Evolutionary conservation across 2,888 invertebrate species (phyloP).

Genomic region (Cryptus viduatorius): DNA sequence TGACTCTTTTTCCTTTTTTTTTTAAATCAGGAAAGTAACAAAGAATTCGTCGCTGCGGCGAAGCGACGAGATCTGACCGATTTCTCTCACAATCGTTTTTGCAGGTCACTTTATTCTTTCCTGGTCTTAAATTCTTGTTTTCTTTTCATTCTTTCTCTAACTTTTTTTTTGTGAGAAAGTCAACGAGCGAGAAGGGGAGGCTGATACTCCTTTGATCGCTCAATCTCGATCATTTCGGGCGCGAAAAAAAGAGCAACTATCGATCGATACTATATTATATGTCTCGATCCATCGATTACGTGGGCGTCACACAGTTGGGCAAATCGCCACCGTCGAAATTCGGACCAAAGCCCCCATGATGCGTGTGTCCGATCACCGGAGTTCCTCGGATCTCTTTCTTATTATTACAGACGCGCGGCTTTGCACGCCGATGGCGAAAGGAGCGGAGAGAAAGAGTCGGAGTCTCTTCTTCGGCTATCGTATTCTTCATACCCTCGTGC

Average conservation of each 20-base stretch:
- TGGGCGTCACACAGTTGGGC: slow-evolving; percentile 65
- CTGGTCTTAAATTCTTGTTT: not conserved
- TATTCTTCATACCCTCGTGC: slow-evolving; percentile 10
- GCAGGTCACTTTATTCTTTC: slow-evolving; percentile 2
- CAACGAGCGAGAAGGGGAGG: slow-evolving; percentile 32
- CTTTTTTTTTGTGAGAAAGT: slow-evolving; percentile 44
- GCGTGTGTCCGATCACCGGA: slow-evolving; percentile 17
- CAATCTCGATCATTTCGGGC: slow-evolving; percentile 69
- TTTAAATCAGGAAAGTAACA: slow-evolving; percentile 49
- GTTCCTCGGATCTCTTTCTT: slow-evolving; percentile 52
- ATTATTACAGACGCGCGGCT: slow-evolving; percentile 65
- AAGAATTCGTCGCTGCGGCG: slow-evolving; percentile 16
- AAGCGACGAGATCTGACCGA: slow-evolving; percentile 52
- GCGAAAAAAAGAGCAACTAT: not conserved
- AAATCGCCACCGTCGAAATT: slow-evolving; percentile 62
- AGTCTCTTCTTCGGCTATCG: slow-evolving; percentile 25
- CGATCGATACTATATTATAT: slow-evolving; percentile 46
- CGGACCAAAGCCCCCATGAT: slow-evolving; percentile 46
- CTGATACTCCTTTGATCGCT: slow-evolving; percentile 68
- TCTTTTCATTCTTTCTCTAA: not conserved
- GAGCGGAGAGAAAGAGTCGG: slow-evolving; percentile 5
- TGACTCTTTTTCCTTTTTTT: slow-evolving; percentile 39
- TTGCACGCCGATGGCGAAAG: slow-evolving; percentile 41
- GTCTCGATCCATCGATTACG: slow-evolving; percentile 63
- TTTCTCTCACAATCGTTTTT: slow-evolving; percentile 16